Evolutionary conservation across 2,797 vertebrate genomes (phyloP).

Genomic region (Malurus splendens): DNA sequence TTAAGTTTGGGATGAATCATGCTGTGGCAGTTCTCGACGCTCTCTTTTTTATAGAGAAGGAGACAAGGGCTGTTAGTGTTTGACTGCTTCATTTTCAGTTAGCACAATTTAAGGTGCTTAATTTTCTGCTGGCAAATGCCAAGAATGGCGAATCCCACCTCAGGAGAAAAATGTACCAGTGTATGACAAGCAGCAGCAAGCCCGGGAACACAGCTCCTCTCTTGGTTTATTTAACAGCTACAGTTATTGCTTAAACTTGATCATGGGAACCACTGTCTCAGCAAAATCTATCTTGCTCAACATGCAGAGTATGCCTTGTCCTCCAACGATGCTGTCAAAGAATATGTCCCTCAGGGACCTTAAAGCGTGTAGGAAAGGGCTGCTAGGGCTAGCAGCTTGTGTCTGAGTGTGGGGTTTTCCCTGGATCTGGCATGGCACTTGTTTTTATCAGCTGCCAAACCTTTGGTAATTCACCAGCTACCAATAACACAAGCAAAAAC

Average conservation of each 20-base stretch:
- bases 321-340: not conserved
- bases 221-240: slow-evolving; percentile 21
- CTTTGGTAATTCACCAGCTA: slow-evolving; percentile 5
- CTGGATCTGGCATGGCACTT: not conserved
- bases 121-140: slow-evolving; percentile 9
- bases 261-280: slow-evolving; percentile 44
- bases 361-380: not conserved
- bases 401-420: not conserved
- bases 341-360: not conserved
- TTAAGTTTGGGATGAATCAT: not conserved
- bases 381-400: not conserved
- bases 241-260: slow-evolving; percentile 6
- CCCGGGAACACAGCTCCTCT: not conserved
- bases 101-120: not conserved
- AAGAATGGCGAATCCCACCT: slow-evolving; percentile 31
- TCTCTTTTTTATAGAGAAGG: not conserved
- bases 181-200: slow-evolving; percentile 35
- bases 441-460: slow-evolving; percentile 1
- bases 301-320: not conserved
- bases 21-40: not conserved
- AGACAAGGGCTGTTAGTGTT: not conserved
- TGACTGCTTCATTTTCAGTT: not conserved
- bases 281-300: slow-evolving; percentile 29
- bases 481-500: not conserved
- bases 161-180: slow-evolving; percentile 12